These are phyloP conservation scores for Hydropotes inermis DNA, from an alignment of 2,113 vertebrate species.

Conservation along the genomic window DNA sequence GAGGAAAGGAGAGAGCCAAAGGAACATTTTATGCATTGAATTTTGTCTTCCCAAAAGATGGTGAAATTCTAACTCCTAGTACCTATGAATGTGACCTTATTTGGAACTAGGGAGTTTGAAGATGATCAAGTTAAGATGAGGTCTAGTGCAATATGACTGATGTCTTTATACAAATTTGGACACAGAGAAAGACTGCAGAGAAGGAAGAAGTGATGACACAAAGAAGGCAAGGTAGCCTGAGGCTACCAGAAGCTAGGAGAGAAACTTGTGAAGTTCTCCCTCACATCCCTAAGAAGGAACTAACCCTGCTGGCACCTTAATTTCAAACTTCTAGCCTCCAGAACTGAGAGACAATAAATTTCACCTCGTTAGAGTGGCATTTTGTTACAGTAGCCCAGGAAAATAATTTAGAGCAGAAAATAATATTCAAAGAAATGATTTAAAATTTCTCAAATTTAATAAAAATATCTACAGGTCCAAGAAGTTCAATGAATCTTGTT, in stretches of 20 bases:
- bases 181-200: background rate
- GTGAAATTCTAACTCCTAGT: background rate
- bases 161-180: background rate
- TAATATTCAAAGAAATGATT: background rate
- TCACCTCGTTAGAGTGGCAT: background rate
- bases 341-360: background rate
- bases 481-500: background rate
- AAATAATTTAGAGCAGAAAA: background rate
- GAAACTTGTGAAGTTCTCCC: background rate
- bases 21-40: background rate
- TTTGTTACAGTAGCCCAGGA: background rate
- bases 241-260: background rate
- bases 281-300: background rate
- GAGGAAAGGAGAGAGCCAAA: background rate
- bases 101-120: background rate
- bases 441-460: background rate
- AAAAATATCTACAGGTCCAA: background rate
- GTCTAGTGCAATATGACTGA: background rate
- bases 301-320: background rate
- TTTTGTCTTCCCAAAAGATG: background rate
- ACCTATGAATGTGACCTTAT: background rate
- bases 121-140: background rate
- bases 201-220: background rate
- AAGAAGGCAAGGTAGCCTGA: background rate
- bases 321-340: background rate